Evolutionary conservation across 2,888 invertebrate genomes (phyloP), one percentile per base, ranked within the genome.

Genomic region (Alcis repandata): DNA sequence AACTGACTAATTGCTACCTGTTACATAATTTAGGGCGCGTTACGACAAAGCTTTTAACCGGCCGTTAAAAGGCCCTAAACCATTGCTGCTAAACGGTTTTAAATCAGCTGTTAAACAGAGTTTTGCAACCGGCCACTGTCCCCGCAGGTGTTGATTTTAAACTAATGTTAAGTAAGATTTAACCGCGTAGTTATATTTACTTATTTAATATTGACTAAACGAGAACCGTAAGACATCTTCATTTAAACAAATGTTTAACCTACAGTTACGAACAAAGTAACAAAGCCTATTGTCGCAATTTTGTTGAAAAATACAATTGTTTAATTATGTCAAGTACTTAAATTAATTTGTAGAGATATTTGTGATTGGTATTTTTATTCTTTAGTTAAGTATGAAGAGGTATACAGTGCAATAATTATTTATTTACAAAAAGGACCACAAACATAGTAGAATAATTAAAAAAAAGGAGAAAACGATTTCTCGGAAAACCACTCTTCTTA

Each of bases 31-130:
- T 27, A 27, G 53, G 46, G 60, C 53, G 32, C 3, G 22, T 60
- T 53, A 46, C 52, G 10, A 43, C 41, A 56, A 56, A 8, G 48
- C 56, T 36, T 51, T 62, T 56, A 51, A 32, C 51, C 22, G 51
- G 22, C 54, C 33, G 48, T 46, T 61, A 54, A 61, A 32, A 38
- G 13, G 48, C 48, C 62, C 49, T 57, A 57, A 62, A 51, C 49
- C 10, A 48, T 57, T 33, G 19, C 56, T 19, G 22, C 22, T 62
- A 40, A 61, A 49, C 3, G 32, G 43, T 27, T 15, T 41, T 49
- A 54, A 61, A 56, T 61, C 56, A 61, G 53, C 32, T 41, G 40
- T 41, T 51, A 56, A 54, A 54, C 40, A 17, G 19, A 10, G 54
- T 54, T 48, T 54, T 56, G 62, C 54, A 49, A 56, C 43, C 32